These are phyloP conservation scores for Buteo buteo DNA, from an alignment of 2,113 vertebrate genomes.

Conservation along the genomic window DNA sequence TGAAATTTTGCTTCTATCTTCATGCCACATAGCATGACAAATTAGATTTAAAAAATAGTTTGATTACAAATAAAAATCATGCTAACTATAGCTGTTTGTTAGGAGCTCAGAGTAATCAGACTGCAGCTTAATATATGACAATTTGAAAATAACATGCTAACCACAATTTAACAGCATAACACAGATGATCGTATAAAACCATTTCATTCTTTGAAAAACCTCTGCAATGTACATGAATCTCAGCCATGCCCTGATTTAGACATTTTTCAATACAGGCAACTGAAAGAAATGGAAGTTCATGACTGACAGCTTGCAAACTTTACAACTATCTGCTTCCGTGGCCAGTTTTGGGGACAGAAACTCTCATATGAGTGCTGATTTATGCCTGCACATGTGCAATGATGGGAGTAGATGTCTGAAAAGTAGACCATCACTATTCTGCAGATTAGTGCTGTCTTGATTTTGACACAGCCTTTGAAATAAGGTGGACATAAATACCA, in stretches of 20 bases:
- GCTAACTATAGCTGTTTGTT: neutral
- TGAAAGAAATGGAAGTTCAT: neutral
- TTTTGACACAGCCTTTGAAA: neutral
- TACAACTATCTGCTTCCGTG: neutral
- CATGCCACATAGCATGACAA: neutral
- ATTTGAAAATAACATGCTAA: neutral
- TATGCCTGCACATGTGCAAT: neutral
- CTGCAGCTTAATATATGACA: neutral
- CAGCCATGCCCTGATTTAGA: neutral
- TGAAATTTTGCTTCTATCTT: neutral
- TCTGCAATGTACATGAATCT: neutral
- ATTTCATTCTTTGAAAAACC: neutral
- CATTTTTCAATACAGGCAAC: neutral
- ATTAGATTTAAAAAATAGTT: neutral
- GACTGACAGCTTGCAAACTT: neutral
- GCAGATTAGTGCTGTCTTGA: neutral
- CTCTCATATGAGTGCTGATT: neutral
- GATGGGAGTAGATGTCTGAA: neutral
- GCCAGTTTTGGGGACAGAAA: neutral
- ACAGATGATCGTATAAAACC: neutral
- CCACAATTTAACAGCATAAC: neutral
- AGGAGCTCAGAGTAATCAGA: neutral
- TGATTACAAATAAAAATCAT: neutral
- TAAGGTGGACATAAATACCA: neutral
- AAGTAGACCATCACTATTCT: neutral